Conservation (phyloP, 2,113 vertebrate genomes). For the Urocynchramus pylzowi region DNA sequence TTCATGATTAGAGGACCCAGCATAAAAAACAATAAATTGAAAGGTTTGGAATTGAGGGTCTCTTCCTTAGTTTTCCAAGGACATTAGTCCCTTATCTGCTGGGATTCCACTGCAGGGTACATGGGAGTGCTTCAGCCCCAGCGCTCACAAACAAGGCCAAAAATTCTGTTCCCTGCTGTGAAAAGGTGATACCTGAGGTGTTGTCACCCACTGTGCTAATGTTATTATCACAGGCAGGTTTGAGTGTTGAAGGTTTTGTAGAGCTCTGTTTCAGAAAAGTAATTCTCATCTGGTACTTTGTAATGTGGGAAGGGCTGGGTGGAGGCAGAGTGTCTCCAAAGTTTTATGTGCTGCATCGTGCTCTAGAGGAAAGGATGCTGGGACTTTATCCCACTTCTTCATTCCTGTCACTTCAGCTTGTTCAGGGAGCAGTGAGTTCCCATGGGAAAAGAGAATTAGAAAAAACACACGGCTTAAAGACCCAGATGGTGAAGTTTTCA, state of each 20-base stretch:
- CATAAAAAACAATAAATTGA: not conserved
- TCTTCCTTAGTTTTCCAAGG: not conserved
- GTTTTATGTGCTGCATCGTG: rapidly evolving
- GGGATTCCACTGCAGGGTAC: not conserved
- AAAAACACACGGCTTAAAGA: not conserved
- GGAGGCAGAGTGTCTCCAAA: too few relatives aligned
- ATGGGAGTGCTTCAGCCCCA: rapidly evolving
- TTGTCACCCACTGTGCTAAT: not conserved
- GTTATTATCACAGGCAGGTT: not conserved
- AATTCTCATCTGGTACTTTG: rapidly evolving
- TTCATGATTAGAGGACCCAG: not conserved
- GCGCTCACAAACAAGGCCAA: rapidly evolving
- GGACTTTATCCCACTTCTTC: not conserved
- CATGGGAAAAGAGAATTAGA: not conserved
- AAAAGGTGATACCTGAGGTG: rapidly evolving
- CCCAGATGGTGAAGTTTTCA: not conserved
- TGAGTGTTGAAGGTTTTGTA: not conserved
- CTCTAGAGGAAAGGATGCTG: not conserved
- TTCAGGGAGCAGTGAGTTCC: not conserved
- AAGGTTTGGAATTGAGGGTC: not conserved
- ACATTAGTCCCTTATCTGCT: too few relatives aligned
- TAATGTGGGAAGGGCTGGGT: not conserved
- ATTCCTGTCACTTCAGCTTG: rapidly evolving
- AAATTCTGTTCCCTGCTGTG: rapidly evolving
- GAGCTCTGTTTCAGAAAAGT: not conserved